Evolutionary conservation across 1,140 invertebrate species (phyloP).

Genomic region (Drosophila kurseongensis): DNA sequence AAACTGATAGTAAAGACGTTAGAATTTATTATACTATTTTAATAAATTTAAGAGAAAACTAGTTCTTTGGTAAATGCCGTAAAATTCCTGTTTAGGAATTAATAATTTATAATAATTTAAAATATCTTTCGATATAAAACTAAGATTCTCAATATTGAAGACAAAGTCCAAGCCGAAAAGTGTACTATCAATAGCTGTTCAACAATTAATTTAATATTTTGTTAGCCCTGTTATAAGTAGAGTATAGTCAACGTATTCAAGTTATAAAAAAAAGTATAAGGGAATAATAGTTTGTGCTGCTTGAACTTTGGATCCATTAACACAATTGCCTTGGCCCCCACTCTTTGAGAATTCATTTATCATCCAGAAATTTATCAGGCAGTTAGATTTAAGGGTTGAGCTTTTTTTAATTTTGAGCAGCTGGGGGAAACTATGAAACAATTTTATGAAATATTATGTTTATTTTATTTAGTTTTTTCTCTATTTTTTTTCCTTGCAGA

Average conservation of each 20-base stretch:
- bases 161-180: no score
- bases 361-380: conserved; percentile 55
- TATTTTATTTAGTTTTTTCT: conserved; percentile 31
- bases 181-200: no score
- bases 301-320: conserved; percentile 64
- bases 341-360: conserved; percentile 59
- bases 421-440: conserved; percentile 6
- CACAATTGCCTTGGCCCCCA: conserved; percentile 57
- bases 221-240: background rate
- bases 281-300: conserved; percentile 7
- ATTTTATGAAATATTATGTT: conserved; percentile 38
- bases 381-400: conserved; percentile 60
- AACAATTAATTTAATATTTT: no score
- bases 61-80: no score
- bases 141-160: no score
- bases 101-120: no score
- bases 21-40: no score
- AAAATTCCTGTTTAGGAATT: no score
- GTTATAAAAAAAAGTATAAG: conserved; percentile 10
- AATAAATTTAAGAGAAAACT: no score
- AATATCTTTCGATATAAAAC: no score
- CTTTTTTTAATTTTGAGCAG: conserved; percentile 25
- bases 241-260: background rate
- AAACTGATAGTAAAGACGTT: no score
- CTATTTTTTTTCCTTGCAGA: conserved; percentile 37